Evolutionary conservation across 2,888 invertebrate species (phyloP).

Genomic region (Tricholauxania praeusta): DNA sequence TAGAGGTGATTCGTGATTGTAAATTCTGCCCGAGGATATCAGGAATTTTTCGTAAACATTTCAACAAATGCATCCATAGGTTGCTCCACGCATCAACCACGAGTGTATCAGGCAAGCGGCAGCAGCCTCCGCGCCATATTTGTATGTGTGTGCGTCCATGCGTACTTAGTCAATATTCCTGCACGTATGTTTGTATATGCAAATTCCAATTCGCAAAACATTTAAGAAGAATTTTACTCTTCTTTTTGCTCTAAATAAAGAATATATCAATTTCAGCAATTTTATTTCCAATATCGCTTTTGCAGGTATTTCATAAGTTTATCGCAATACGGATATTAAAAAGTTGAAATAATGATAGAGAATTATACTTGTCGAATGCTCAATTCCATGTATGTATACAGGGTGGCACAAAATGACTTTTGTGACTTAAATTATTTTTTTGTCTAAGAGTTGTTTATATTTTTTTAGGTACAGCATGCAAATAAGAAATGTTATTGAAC

Average conservation of each 20-base stretch:
- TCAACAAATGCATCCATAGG: slow-evolving; percentile 49
- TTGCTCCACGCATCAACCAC: slow-evolving; percentile 34
- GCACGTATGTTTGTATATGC: not conserved
- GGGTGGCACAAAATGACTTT: no score
- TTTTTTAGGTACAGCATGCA: no score
- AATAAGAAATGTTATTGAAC: no score
- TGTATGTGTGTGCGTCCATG: slow-evolving; percentile 12
- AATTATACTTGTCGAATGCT: no score
- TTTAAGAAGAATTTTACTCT: not conserved
- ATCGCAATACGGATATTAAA: no score
- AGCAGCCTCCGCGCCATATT: not conserved
- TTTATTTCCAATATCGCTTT: not conserved
- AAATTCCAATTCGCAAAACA: slow-evolving; percentile 6
- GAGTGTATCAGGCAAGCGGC: not conserved
- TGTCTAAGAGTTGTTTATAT: no score
- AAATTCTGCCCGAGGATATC: slow-evolving; percentile 57
- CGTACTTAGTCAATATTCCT: not conserved
- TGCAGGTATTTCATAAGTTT: no score
- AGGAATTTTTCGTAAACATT: slow-evolving; percentile 57
- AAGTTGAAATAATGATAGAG: no score
- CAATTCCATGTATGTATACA: no score
- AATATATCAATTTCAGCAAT: not conserved
- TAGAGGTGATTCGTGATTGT: slow-evolving; percentile 59
- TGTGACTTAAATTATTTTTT: no score
- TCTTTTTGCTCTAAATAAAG: not conserved